Conservation (phyloP, 2,113 vertebrate genomes). For the Pteropus alecto region DNA sequence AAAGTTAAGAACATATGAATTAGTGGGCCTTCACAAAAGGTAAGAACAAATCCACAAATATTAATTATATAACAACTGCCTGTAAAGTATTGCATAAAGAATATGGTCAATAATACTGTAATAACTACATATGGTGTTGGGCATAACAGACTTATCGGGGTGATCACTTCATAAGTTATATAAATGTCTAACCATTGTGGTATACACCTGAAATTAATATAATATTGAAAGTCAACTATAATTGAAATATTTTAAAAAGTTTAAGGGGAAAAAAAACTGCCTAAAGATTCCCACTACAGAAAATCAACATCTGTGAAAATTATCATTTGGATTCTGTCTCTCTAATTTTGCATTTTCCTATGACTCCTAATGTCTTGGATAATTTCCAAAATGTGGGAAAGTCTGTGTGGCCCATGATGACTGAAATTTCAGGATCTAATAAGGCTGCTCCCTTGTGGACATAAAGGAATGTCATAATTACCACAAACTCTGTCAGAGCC, state of each 20-base stretch:
- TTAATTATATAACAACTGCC: background rate
- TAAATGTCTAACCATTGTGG: too few species aligned
- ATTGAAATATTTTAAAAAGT: too few species aligned
- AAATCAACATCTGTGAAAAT: constrained; percentile 31
- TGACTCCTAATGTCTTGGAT: background rate
- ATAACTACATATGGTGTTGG: too few species aligned
- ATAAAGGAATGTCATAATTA: background rate
- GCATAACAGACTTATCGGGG: too few species aligned
- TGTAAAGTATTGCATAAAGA: too few species aligned
- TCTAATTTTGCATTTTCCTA: constrained; percentile 2
- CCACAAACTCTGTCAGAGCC: background rate
- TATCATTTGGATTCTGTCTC: background rate
- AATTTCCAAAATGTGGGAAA: constrained; percentile 12
- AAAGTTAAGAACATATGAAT: background rate
- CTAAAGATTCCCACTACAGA: background rate
- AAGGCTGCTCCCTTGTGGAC: background rate
- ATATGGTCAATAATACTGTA: too few species aligned
- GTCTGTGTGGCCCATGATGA: background rate
- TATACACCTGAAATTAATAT: too few species aligned
- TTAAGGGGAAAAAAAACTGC: background rate
- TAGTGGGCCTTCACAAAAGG: background rate
- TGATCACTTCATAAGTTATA: too few species aligned
- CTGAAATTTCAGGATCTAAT: background rate
- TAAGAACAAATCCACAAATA: background rate
- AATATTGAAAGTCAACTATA: too few species aligned